A percentile compares a stretch with the other conserved stretches of the same genome.
Conservation (phyloP, 2,888 invertebrate genomes). For the Hyppa rectilinea region DNA sequence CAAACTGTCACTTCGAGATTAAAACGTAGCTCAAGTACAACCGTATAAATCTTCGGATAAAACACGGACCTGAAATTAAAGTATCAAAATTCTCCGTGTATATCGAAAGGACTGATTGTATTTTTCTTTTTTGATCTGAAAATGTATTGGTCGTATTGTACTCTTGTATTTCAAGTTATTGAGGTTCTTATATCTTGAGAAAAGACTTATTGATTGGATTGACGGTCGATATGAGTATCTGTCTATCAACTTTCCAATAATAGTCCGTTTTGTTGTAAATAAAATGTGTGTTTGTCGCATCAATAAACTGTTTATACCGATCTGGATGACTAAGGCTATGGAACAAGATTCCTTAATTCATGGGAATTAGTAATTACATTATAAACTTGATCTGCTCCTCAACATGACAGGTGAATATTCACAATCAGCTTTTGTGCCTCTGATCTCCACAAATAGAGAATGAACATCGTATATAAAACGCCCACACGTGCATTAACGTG, state of each 20-base stretch:
- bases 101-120: conserved; percentile 29
- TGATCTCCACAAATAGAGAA: conserved; percentile 5
- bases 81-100: conserved; percentile 41
- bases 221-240: conserved; percentile 1
- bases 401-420: neutral
- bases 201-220: conserved; percentile 15
- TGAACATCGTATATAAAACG: conserved; percentile 10
- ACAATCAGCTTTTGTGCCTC: neutral
- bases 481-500: conserved; percentile 13
- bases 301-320: no score
- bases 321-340: neutral
- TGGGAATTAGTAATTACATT: no score
- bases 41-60: conserved; percentile 52
- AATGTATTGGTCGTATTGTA: conserved; percentile 35
- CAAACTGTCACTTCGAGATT: conserved; percentile 63
- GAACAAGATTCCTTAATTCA: no score
- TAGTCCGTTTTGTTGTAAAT: neutral
- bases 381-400: neutral
- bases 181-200: conserved; percentile 23
- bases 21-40: conserved; percentile 55
- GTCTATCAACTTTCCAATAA: conserved; percentile 27
- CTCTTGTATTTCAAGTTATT: conserved; percentile 3
- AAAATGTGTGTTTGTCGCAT: neutral
- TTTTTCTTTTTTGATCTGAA: conserved; percentile 33
- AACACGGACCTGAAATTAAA: conserved; percentile 43